phyloP scores from a whole-genome alignment of 2,888 invertebrate genomes.

The Troglohyphantes excavatus region DNA sequence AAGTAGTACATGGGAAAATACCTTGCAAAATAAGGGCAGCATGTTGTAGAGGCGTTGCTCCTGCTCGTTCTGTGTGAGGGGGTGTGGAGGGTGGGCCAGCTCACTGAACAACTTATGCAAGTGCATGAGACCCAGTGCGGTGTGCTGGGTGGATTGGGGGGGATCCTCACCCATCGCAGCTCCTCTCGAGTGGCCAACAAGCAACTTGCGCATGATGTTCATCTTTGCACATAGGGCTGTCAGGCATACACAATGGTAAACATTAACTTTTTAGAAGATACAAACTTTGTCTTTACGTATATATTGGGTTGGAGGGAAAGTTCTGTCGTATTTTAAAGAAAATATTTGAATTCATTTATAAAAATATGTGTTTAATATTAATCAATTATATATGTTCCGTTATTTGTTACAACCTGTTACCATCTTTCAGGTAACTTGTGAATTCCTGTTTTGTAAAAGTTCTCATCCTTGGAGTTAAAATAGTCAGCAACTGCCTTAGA shows the following conservation, averaged over 20 bases:
- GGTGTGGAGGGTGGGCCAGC: slow-evolving; percentile 93
- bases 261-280: too few relatives aligned
- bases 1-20: slow-evolving; percentile 82
- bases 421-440: too few relatives aligned
- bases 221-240: slow-evolving; percentile 83
- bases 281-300: too few relatives aligned
- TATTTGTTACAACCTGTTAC: too few relatives aligned
- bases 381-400: too few relatives aligned
- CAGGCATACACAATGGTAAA: background rate
- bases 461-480: too few relatives aligned
- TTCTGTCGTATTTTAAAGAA: too few relatives aligned
- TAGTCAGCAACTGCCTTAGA: too few relatives aligned
- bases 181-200: slow-evolving; percentile 84
- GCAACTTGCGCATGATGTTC: slow-evolving; percentile 96
- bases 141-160: slow-evolving; percentile 84
- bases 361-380: too few relatives aligned
- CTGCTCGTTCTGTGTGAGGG: slow-evolving; percentile 90
- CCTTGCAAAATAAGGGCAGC: slow-evolving; percentile 98
- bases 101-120: slow-evolving; percentile 97
- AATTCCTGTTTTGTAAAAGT: too few relatives aligned
- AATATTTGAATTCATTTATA: too few relatives aligned
- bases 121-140: slow-evolving; percentile 96
- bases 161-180: slow-evolving; percentile 84
- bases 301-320: too few relatives aligned
- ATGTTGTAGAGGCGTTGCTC: slow-evolving; percentile 98